These are phyloP conservation scores for Oenanthe oenanthe DNA, from an alignment of 2,113 vertebrate species.

Conservation along the genomic window DNA sequence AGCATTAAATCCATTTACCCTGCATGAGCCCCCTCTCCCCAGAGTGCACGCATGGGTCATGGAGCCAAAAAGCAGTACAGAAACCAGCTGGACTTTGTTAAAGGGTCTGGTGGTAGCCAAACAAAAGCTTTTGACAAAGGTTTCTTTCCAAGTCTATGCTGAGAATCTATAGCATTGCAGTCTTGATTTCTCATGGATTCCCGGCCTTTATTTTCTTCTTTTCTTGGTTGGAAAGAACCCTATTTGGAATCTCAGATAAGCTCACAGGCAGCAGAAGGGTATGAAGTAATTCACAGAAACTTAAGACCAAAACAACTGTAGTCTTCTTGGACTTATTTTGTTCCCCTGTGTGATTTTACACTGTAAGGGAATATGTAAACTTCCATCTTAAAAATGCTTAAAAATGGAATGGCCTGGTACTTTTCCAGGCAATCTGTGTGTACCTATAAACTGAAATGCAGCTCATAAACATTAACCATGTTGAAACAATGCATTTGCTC, in stretches of 20 bases:
- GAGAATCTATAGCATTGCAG: background rate
- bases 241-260: background rate
- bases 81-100: slow-evolving; percentile 24
- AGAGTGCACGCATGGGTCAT: background rate
- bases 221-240: background rate
- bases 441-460: slow-evolving; percentile 53
- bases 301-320: background rate
- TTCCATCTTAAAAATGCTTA: background rate
- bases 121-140: background rate
- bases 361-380: background rate
- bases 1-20: slow-evolving; percentile 37
- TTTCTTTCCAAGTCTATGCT: background rate
- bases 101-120: background rate
- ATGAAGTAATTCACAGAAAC: background rate
- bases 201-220: background rate
- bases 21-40: background rate
- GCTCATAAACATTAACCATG: slow-evolving; percentile 27
- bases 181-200: background rate
- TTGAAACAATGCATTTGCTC: slow-evolving; percentile 40
- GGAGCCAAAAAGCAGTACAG: slow-evolving; percentile 5
- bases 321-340: background rate
- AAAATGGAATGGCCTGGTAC: background rate
- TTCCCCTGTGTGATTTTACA: background rate
- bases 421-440: slow-evolving; percentile 50
- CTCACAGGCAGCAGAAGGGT: background rate